phyloP scores from a whole-genome alignment of 2,113 vertebrate genomes.

The Camelus bactrianus region DNA sequence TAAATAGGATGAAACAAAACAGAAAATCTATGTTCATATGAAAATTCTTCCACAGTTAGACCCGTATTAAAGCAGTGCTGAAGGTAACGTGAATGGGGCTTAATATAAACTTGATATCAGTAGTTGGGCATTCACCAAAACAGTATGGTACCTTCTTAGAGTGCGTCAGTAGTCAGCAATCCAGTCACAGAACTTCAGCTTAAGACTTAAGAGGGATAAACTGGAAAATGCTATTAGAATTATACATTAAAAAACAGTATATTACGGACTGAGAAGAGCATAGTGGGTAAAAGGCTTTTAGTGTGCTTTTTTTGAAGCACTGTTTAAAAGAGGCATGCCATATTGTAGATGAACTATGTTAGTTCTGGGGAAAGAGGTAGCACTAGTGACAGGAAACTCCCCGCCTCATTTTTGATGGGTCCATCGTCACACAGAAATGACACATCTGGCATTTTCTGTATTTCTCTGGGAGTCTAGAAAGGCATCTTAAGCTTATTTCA shows the following conservation, averaged over 20 bases:
- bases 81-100: background rate
- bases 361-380: background rate
- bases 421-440: background rate
- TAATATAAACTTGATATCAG: background rate
- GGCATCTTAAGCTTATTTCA: background rate
- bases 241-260: background rate
- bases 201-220: conserved; percentile 3
- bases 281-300: conserved; percentile 5
- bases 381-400: background rate
- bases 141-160: background rate
- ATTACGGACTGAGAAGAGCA: background rate
- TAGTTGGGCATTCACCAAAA: background rate
- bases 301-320: background rate
- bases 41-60: background rate
- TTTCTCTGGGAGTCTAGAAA: conserved; percentile 13
- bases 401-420: background rate
- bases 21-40: background rate
- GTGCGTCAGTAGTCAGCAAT: background rate
- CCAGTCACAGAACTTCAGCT: background rate
- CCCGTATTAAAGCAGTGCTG: background rate
- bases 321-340: background rate
- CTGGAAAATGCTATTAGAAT: background rate
- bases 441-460: background rate
- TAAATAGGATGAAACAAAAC: background rate
- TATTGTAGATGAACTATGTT: background rate